Conservation (phyloP, 2,797 vertebrate species). For the Macropus fuliginosus region DNA sequence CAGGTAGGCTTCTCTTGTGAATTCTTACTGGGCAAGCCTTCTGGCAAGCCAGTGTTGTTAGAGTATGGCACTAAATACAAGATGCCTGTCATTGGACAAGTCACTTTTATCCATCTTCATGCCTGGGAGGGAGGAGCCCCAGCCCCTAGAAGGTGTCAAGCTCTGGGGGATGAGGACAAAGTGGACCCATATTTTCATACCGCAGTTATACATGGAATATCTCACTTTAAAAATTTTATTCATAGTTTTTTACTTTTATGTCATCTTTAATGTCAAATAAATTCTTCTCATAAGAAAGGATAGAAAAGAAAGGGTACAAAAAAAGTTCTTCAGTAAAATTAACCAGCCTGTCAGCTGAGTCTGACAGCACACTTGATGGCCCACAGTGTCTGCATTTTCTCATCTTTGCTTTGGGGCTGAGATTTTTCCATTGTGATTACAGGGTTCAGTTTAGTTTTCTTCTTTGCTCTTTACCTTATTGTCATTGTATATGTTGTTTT, state of each 20-base stretch:
- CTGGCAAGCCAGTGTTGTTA: background rate
- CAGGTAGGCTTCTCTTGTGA: conserved; percentile 88
- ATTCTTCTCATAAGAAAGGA: background rate
- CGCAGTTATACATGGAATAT: background rate
- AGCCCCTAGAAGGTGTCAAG: background rate
- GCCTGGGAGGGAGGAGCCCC: conserved; percentile 14
- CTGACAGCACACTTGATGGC: background rate
- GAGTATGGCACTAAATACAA: background rate
- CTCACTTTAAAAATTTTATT: background rate
- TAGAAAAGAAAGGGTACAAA: background rate
- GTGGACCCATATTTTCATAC: background rate
- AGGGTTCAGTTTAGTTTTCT: background rate
- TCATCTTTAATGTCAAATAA: background rate
- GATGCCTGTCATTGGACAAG: conserved; percentile 17
- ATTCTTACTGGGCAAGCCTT: conserved; percentile 12
- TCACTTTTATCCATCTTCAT: conserved; percentile 12
- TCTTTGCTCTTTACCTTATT: background rate
- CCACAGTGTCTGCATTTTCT: background rate
- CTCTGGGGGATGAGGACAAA: background rate
- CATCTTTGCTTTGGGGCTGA: background rate
- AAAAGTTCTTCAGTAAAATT: background rate
- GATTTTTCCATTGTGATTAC: background rate
- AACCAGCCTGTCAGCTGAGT: background rate
- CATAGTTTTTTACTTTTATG: background rate
- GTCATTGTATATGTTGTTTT: background rate